Evolutionary conservation across 2,113 vertebrate genomes (phyloP), one percentile per base, ranked within the genome.

Genomic region (Phrynocephalus versicolor): DNA sequence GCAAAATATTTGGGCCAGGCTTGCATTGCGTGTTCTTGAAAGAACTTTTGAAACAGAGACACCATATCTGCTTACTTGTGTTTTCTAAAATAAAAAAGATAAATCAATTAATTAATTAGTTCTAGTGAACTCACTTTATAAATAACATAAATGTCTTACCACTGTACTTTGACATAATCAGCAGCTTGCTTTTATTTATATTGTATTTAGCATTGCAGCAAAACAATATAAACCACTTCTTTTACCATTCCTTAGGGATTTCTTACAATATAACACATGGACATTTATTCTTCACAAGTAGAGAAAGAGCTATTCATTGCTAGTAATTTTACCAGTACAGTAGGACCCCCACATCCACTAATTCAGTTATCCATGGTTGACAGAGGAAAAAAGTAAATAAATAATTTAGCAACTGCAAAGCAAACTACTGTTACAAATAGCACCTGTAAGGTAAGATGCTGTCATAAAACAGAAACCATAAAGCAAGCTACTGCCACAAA

Each of bases 291-390:
- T 51, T 39, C 18, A 23, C 33, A n/a, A 58, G 25, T 39, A 45
- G 16, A 51, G 55, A 71, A 79, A 78, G 33, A 70, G 55, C 76
- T 58, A 58, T 85, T 85, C 37, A 45, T 62, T 79, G 21, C 27
- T 85, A 85, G 55, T 60, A 62, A 73, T 62, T 79, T 72, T 79
- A 75, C n/a, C n/a, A n/a, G n/a, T n/a, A n/a, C n/a, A n/a, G n/a
- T n/a, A n/a, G n/a, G n/a, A n/a, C n/a, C n/a, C n/a, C n/a, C n/a
- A n/a, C n/a, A n/a, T n/a, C n/a, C n/a, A n/a, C n/a, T n/a, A n/a
- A n/a, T n/a, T n/a, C n/a, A n/a, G n/a, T n/a, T n/a, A n/a, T n/a
- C n/a, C n/a, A n/a, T n/a, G n/a, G n/a, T n/a, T n/a, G n/a, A n/a
- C n/a, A n/a, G n/a, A n/a, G n/a, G n/a, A n/a, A n/a, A n/a, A n/a